Percentiles rank a stretch among this genome's conserved stretches.
Evolutionary conservation across 92 coral and sea anemone genomes (phyloP).

Genomic region (Scolanthus callimorphus): DNA sequence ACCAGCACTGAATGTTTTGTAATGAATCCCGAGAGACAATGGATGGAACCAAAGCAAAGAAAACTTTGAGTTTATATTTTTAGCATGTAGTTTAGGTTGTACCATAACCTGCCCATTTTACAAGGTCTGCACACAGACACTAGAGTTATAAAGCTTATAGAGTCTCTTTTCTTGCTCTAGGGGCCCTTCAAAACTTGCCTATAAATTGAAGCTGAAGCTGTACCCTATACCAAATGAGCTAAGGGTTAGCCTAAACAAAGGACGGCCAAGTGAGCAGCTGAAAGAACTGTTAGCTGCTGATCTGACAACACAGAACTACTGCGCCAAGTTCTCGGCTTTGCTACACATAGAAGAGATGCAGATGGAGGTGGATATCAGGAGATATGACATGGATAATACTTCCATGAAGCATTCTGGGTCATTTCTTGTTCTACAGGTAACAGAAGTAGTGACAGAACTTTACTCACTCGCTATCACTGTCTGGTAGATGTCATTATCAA

Average conservation of each 20-base stretch:
- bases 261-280: conserved; percentile 49
- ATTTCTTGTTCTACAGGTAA: conserved; percentile 51
- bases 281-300: conserved; percentile 32
- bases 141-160: too few species aligned
- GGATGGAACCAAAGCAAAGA: too few species aligned
- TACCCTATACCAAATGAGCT: conserved; percentile 53
- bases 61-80: too few species aligned
- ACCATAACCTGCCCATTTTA: too few species aligned
- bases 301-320: conserved; percentile 27
- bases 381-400: conserved; percentile 57
- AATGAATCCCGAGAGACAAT: too few species aligned
- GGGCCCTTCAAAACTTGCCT: neutral
- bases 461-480: too few species aligned
- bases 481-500: too few species aligned
- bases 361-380: conserved; percentile 80
- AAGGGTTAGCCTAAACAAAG: conserved; percentile 63
- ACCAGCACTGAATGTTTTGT: too few species aligned
- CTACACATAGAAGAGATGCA: conserved; percentile 82
- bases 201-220: conserved; percentile 5
- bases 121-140: too few species aligned
- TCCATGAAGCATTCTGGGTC: conserved; percentile 40
- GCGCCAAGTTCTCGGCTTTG: conserved; percentile 57
- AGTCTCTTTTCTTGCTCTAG: too few species aligned
- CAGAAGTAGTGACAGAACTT: too few species aligned
- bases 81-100: too few species aligned